A percentile compares a stretch with the other conserved stretches of the same genome.
phyloP scores from a whole-genome alignment of 2,113 vertebrate genomes.

The Toxotes jaculatrix region DNA sequence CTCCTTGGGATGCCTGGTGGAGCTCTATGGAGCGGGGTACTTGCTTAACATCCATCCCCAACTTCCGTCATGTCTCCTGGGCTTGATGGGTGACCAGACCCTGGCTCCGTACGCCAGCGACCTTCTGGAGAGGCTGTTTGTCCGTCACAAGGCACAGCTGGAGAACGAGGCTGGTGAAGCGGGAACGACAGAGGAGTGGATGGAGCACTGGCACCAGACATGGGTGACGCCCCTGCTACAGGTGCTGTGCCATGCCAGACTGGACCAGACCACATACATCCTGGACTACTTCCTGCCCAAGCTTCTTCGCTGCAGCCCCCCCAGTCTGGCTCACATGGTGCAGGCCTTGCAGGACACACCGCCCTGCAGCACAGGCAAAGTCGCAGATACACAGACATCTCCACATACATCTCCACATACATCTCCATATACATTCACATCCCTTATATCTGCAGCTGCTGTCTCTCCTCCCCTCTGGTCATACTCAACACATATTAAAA shows the following conservation, averaged over 20 bases:
- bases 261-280: slow-evolving; percentile 92
- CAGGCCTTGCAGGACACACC: slow-evolving; percentile 87
- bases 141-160: slow-evolving; percentile 90
- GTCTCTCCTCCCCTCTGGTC: neutral
- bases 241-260: slow-evolving; percentile 88
- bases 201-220: slow-evolving; percentile 88
- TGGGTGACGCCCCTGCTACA: slow-evolving; percentile 93
- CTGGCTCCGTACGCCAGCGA: slow-evolving; percentile 93
- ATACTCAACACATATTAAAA: neutral
- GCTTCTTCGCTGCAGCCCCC: slow-evolving; percentile 90
- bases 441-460: neutral
- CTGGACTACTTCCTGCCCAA: slow-evolving; percentile 96
- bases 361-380: slow-evolving; percentile 84
- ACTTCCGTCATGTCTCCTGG: slow-evolving; percentile 88
- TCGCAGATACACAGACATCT: slow-evolving; percentile 31
- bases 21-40: slow-evolving; percentile 86
- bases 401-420: neutral
- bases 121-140: slow-evolving; percentile 94
- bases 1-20: slow-evolving; percentile 90
- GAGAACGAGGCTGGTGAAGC: slow-evolving; percentile 29
- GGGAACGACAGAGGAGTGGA: slow-evolving; percentile 75
- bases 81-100: slow-evolving; percentile 92
- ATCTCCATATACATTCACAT: neutral
- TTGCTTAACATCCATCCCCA: slow-evolving; percentile 86
- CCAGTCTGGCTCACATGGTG: slow-evolving; percentile 92